These are phyloP conservation scores for Drosophila parvula DNA, from an alignment of 1,140 invertebrate genomes.

Conservation along the genomic window DNA sequence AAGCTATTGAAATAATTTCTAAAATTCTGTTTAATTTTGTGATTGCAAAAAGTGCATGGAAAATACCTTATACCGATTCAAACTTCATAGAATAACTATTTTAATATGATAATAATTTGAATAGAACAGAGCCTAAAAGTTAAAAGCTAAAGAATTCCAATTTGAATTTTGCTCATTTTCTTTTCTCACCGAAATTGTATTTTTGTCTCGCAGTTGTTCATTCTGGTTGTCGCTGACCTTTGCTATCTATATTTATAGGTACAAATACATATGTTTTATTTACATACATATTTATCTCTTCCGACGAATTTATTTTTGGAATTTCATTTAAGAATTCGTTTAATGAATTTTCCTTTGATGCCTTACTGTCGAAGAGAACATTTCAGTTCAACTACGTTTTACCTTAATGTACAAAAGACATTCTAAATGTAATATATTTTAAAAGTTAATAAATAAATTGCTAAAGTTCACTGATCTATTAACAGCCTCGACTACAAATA, in stretches of 20 bases:
- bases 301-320: constrained; percentile 60
- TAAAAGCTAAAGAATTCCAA: not conserved
- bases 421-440: no score
- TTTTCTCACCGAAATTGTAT: constrained; percentile 10
- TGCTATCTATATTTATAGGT: constrained; percentile 43
- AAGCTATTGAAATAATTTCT: not conserved
- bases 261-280: constrained; percentile 37
- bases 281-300: constrained; percentile 39
- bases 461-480: no score
- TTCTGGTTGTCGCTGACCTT: constrained; percentile 63
- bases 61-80: no score
- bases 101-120: not conserved
- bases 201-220: constrained; percentile 25
- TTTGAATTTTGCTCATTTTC: constrained; percentile 14
- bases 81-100: not conserved
- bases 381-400: not conserved
- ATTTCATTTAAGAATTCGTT: constrained; percentile 62
- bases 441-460: no score
- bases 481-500: no score
- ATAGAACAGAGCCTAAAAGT: not conserved
- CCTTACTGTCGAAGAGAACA: no score
- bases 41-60: no score
- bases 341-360: constrained; percentile 14
- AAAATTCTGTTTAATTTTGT: not conserved
- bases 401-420: no score